These are phyloP conservation scores for Oedothorax gibbosus DNA, from an alignment of 1,140 invertebrate genomes.

Conservation along the genomic window DNA sequence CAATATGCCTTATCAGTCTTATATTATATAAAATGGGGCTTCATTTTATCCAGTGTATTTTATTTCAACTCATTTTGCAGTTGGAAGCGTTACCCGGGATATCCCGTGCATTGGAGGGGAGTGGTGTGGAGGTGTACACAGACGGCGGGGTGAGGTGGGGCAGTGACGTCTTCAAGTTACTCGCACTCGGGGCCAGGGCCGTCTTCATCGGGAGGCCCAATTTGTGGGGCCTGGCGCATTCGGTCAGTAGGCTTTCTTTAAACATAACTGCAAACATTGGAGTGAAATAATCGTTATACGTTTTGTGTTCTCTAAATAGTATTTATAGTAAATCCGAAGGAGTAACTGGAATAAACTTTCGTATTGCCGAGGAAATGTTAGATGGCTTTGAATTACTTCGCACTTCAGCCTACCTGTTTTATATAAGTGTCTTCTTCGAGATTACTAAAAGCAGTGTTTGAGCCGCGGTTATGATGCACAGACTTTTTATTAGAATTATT, in stretches of 20 bases:
- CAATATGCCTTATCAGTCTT: too few species aligned
- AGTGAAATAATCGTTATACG: background rate
- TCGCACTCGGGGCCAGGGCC: slow-evolving; percentile 87
- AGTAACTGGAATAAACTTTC: background rate
- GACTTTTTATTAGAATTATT: too few species aligned
- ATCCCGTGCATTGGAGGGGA: slow-evolving; percentile 80
- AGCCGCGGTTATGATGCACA: too few species aligned
- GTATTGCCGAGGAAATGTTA: background rate
- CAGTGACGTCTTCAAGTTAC: slow-evolving; percentile 89
- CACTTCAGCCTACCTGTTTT: background rate
- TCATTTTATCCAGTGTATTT: too few species aligned
- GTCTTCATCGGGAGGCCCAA: slow-evolving; percentile 90
- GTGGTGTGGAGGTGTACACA: slow-evolving; percentile 83
- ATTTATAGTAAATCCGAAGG: background rate
- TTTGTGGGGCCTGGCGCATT: slow-evolving; percentile 85
- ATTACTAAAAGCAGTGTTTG: too few species aligned
- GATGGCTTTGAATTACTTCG: background rate
- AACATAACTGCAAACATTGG: too few species aligned
- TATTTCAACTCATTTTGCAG: slow-evolving; percentile 70
- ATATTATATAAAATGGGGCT: too few species aligned
- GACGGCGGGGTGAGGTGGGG: slow-evolving; percentile 89
- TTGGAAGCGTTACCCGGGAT: slow-evolving; percentile 90
- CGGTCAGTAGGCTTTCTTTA: slow-evolving; percentile 63
- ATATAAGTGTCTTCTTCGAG: background rate
- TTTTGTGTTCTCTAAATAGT: background rate